phyloP scores from a whole-genome alignment of 2,888 invertebrate genomes.

The Pachliopta kotzebuea region DNA sequence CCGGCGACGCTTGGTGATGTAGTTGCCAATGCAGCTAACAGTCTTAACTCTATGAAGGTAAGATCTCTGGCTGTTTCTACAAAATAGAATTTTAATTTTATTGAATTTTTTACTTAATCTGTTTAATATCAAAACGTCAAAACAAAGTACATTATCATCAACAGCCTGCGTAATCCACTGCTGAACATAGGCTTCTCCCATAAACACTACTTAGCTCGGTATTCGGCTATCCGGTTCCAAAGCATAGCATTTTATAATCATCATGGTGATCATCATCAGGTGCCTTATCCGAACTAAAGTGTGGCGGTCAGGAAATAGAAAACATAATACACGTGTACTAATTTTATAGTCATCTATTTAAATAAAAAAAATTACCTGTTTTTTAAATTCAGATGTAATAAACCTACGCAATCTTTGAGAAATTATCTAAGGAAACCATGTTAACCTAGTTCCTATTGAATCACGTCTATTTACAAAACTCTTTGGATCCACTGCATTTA shows the following conservation, averaged over 20 bases:
- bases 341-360: background rate
- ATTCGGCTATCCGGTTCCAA: too few species aligned
- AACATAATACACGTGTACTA: too few species aligned
- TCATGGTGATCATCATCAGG: too few species aligned
- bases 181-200: too few species aligned
- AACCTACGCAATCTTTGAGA: background rate
- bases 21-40: conserved; percentile 71
- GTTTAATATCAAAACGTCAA: background rate
- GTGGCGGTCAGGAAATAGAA: too few species aligned
- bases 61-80: conserved; percentile 15
- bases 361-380: background rate
- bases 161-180: too few species aligned
- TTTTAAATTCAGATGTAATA: background rate
- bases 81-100: too few species aligned
- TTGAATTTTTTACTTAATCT: background rate
- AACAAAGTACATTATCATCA: background rate
- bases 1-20: conserved; percentile 75
- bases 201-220: too few species aligned
- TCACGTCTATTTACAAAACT: conserved; percentile 36
- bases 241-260: too few species aligned
- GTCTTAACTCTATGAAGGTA: conserved; percentile 78
- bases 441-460: conserved; percentile 20
- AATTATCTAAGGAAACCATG: conserved; percentile 1
- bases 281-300: too few species aligned
- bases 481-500: conserved; percentile 36